Evolutionary conservation across 2,113 vertebrate species (phyloP).

Genomic region (Buteo buteo): DNA sequence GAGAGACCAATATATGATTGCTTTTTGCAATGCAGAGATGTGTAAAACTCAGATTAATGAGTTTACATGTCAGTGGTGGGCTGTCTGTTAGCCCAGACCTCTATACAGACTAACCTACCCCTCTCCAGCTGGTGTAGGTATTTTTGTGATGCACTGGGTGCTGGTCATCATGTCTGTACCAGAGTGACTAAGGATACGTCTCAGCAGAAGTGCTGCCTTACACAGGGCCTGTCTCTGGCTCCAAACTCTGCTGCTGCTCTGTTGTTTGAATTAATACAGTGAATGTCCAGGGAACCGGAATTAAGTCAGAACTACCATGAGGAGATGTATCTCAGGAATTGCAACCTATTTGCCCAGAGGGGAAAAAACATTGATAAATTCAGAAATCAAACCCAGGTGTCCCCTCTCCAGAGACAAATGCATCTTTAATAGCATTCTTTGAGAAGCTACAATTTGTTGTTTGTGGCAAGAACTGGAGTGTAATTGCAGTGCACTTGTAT

Average conservation of each 20-base stretch:
- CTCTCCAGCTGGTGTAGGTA: background rate
- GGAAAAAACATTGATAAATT: background rate
- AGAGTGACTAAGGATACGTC: background rate
- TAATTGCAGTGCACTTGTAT: background rate
- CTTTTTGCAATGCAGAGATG: background rate
- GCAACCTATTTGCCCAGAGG: background rate
- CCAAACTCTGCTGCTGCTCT: background rate
- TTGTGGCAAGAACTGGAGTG: background rate
- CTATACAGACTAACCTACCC: background rate
- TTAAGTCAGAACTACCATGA: background rate
- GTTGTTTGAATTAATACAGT: background rate
- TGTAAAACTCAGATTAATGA: background rate
- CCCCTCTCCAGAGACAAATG: background rate
- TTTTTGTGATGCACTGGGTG: background rate
- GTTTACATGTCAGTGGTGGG: background rate
- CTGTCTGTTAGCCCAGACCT: background rate
- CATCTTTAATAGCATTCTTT: background rate
- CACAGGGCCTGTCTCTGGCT: background rate
- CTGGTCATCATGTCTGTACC: background rate
- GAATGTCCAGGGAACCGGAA: background rate
- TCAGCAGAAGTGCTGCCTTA: background rate
- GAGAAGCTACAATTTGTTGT: background rate
- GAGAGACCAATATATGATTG: background rate
- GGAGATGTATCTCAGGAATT: background rate
- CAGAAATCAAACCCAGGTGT: background rate